Evolutionary conservation across 2,797 vertebrate species (phyloP).

Genomic region (Ciconia nigra): DNA sequence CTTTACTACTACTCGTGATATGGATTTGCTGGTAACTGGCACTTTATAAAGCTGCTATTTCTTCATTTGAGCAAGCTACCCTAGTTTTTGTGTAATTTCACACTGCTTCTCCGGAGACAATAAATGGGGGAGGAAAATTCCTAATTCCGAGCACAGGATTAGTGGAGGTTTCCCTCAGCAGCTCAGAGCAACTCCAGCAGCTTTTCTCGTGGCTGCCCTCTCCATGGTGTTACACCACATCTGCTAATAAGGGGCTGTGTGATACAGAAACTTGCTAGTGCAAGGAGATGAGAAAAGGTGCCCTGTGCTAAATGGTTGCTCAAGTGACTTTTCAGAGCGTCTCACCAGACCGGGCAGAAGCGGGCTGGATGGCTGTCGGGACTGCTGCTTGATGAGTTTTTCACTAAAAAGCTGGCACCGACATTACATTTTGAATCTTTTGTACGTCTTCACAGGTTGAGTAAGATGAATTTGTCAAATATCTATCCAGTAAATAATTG

Average conservation of each 20-base stretch:
- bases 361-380: fast-evolving
- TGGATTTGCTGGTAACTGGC: not conserved
- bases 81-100: not conserved
- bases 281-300: not conserved
- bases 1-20: not conserved
- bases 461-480: not conserved
- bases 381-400: not conserved
- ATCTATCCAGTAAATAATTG: not conserved
- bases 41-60: not conserved
- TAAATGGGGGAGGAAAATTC: not conserved
- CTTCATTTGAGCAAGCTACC: not conserved
- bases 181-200: not conserved
- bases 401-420: not conserved
- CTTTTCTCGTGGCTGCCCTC: not conserved
- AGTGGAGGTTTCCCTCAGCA: not conserved
- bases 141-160: not conserved
- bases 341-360: not conserved
- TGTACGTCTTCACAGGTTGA: not conserved
- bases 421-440: not conserved
- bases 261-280: not conserved
- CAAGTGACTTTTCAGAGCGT: fast-evolving
- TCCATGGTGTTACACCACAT: not conserved
- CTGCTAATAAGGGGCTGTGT: not conserved
- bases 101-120: not conserved
- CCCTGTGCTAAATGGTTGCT: not conserved